Evolutionary conservation across 2,797 vertebrate species (phyloP), one percentile per base, ranked within the genome.

Genomic region (Gila robusta): DNA sequence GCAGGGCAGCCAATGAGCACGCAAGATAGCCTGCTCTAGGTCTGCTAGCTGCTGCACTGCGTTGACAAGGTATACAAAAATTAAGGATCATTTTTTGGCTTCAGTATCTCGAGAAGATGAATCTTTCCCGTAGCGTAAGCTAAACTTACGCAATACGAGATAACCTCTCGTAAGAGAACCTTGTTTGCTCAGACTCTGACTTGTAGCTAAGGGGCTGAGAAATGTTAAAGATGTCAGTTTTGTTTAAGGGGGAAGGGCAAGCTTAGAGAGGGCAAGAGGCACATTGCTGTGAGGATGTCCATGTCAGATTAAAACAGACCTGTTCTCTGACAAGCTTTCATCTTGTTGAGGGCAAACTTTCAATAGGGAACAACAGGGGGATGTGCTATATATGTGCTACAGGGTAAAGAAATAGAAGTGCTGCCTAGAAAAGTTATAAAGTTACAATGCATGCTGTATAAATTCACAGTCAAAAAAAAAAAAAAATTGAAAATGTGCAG

Each of bases 231-330:
- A 81, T 83, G 71, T 72, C 83, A 85, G 76, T 79, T 85, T 85
- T 79, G 83, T 85, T 85, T 85, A 70, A 79, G 84, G 81, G 49
- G 52, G 81, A 78, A 83, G 52, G 19, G 54, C 21, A 74, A 47
- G 66, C 79, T 81, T 64, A 79, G 81, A 64, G 72, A 81, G 87
- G 86, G 80, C 70, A 74, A 44, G n/a, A 86, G 78, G 56, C 81
- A 77, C 44, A 37, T 82, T 67, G 78, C 80, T 54, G 81, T 76
- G 28, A 83, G 78, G 86, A 83, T 78, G 76, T 64, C 72, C 81
- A 84, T 86, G 77, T 84, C 86, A 88, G 71, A 81, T 86, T 81
- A 88, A 82, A 59, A 70, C 54, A 79, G 81, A 79, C 67, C 56
- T 78, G 41, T 86, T 56, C 47, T 44, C 47, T 72, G 62, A 79